Percentiles rank a stretch among this genome's conserved stretches.
Evolutionary conservation across 2,888 invertebrate species (phyloP).

Genomic region (Drosophila acutilabella): DNA sequence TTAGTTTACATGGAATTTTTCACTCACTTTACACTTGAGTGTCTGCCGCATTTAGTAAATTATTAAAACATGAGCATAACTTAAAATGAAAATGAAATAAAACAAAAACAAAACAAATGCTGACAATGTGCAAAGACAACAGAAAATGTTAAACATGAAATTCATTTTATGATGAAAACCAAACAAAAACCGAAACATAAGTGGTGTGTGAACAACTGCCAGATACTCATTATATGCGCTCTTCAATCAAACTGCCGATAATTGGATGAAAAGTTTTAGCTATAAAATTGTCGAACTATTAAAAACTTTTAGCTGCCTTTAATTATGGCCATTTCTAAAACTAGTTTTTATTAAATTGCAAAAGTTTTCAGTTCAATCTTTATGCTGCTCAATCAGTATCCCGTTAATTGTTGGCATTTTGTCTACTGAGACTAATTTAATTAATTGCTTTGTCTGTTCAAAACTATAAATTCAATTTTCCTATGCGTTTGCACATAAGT

Average conservation of each 20-base stretch:
- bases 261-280: not conserved
- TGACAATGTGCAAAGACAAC: conserved; percentile 30
- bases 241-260: not conserved
- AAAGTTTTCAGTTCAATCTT: not conserved
- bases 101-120: conserved; percentile 23
- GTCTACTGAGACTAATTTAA: conserved; percentile 54
- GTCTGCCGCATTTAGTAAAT: conserved; percentile 28
- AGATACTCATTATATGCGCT: not conserved
- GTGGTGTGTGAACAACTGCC: not conserved
- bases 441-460: conserved; percentile 68
- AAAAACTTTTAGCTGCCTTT: not conserved
- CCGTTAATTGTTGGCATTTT: conserved; percentile 54
- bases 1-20: conserved; percentile 9
- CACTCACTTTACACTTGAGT: not conserved
- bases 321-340: not conserved
- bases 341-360: not conserved
- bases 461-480: conserved; percentile 76
- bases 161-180: conserved; percentile 47
- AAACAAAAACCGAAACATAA: conserved; percentile 33
- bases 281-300: not conserved
- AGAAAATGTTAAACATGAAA: conserved; percentile 41
- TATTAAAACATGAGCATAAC: conserved; percentile 32
- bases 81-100: conserved; percentile 5
- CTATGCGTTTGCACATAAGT: conserved; percentile 60
- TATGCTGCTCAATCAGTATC: conserved; percentile 6